Evolutionary conservation across 2,797 vertebrate species (phyloP), one percentile per base, ranked within the genome.

Genomic region (Melanotaenia nigrans): DNA sequence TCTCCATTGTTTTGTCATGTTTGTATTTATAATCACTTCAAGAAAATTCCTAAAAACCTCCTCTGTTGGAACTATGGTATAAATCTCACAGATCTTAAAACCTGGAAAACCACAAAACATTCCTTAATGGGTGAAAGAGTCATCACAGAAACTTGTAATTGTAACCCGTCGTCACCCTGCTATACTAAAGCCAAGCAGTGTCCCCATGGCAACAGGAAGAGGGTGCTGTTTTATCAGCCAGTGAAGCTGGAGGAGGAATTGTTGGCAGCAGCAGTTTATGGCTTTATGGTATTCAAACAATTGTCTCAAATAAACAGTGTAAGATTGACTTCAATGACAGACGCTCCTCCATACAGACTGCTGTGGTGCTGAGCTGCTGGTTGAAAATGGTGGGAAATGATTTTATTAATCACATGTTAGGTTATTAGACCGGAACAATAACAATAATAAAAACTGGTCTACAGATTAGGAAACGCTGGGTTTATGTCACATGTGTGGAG

Each of bases 191-290:
- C 32, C 16, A 18, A 10, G 24, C 42, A 16, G 64, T 45, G 36
- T 71, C 20, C 30, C 20, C 30, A 38, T 45, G 30, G 35, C 33
- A 61, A 33, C 35, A 61, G 59, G 40, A 49, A 71, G 81, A 75
- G 77, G 74, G 81, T 1, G 13, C 77, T 76, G 65, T 81, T 83
- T 75, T 47, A n/a, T 40, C 22, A 60, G 0, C 11, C 3, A 40
- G 16, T 10, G 13, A 2, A n/a, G 3, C 16, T 63, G 24, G 8
- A 60, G 22, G 33, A 57, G 3, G 4, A 53, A 22, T 9, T 11
- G 1, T 11, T n/a, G 28, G 20, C 4, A 56, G 20, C 45, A 30
- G 14, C 33, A 53, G 63, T 51, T 12, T 38, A 22, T 30, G 33
- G 42, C 5, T 71, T 78, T 36, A 28, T 20, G 2, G 2, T 35